phyloP scores from a whole-genome alignment of 2,113 vertebrate species.

The Protomyctophum bolini region DNA sequence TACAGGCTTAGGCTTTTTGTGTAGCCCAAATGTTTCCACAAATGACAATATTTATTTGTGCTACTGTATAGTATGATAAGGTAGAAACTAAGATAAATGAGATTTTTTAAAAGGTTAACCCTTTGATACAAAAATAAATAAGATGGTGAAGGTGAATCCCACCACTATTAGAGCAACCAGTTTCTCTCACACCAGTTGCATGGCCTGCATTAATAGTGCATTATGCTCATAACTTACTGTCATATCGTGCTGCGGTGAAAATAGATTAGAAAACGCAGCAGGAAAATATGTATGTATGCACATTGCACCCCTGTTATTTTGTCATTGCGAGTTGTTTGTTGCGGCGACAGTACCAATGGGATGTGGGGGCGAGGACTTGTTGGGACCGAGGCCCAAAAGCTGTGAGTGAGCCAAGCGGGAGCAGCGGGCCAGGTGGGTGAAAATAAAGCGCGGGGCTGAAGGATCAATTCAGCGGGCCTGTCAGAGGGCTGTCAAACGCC shows the following conservation, averaged over 20 bases:
- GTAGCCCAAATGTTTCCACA: no score
- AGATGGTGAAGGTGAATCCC: no score
- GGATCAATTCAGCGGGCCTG: constrained; percentile 74
- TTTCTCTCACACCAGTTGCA: constrained; percentile 28
- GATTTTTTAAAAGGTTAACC: no score
- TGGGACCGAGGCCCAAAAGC: constrained; percentile 41
- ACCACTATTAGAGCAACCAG: not conserved
- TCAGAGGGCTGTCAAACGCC: constrained; percentile 72
- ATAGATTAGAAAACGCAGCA: constrained; percentile 33
- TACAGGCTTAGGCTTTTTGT: no score
- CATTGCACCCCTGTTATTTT: constrained; percentile 51
- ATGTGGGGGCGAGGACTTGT: not conserved
- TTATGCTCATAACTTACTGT: constrained; percentile 39
- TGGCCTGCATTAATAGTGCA: not conserved
- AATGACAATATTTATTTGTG: no score
- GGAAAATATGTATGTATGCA: constrained; percentile 22
- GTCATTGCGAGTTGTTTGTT: constrained; percentile 41
- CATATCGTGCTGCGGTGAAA: constrained; percentile 25
- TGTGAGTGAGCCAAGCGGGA: constrained; percentile 27
- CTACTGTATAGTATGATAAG: no score
- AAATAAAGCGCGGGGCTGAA: constrained; percentile 73
- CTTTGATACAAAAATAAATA: no score
- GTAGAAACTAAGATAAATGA: no score
- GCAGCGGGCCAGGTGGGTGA: constrained; percentile 36
- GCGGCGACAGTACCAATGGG: constrained; percentile 39